Conservation (phyloP, 2,888 invertebrate species). For the Seira sanloemensis region DNA sequence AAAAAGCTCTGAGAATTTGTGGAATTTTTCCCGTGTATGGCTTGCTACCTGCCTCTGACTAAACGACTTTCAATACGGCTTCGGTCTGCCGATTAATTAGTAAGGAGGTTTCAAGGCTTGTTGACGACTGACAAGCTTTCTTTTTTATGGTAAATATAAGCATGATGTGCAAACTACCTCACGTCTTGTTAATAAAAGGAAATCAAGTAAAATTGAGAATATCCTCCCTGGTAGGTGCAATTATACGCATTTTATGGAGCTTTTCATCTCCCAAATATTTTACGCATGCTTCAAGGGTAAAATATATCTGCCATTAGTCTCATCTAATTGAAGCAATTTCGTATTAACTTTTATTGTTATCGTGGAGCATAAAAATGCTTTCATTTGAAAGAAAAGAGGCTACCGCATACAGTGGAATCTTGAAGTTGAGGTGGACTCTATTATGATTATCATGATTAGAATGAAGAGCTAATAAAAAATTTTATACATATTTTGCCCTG, state of each 20-base stretch:
- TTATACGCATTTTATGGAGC: not conserved
- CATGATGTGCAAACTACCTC: constrained; percentile 17
- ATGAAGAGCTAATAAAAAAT: not conserved
- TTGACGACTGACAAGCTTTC: constrained; percentile 16
- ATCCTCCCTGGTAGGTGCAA: not conserved
- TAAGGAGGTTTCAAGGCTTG: not conserved
- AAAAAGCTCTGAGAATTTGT: constrained; percentile 11
- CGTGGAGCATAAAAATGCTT: constrained; percentile 8
- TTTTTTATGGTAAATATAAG: not conserved
- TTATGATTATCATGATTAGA: not conserved
- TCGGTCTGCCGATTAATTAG: constrained; percentile 9
- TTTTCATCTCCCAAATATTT: not conserved
- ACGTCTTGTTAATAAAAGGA: constrained; percentile 13
- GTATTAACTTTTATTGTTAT: constrained; percentile 17
- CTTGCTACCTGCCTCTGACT: not conserved
- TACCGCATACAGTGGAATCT: not conserved
- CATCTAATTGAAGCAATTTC: constrained; percentile 1
- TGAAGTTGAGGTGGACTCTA: not conserved
- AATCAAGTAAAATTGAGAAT: constrained; percentile 17
- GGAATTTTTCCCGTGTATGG: constrained; percentile 3
- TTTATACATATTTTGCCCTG: too few relatives aligned
- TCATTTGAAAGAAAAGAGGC: not conserved
- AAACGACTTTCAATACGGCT: not conserved
- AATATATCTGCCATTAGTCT: constrained; percentile 3
- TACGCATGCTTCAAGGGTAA: not conserved